Conservation (phyloP, 1,140 invertebrate genomes). For the Acyrthosiphon pisum region DNA sequence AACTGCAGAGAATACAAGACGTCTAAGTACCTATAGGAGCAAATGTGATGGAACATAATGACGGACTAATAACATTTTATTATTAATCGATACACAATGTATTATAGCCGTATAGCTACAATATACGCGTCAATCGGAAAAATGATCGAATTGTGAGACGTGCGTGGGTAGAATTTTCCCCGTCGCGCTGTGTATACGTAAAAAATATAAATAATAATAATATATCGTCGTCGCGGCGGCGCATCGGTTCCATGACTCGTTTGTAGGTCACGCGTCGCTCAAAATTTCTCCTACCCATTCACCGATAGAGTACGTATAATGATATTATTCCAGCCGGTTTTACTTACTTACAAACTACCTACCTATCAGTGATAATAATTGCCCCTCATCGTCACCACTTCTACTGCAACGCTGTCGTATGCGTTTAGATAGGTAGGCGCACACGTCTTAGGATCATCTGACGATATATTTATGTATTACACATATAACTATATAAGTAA, state of each 20-base stretch:
- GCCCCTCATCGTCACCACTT: background rate
- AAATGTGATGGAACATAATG: background rate
- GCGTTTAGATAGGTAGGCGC: background rate
- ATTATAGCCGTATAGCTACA: too few species aligned
- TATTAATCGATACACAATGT: background rate
- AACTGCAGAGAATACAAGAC: too few species aligned
- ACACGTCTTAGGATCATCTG: background rate
- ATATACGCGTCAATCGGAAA: background rate
- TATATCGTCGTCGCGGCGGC: background rate
- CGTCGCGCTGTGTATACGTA: background rate
- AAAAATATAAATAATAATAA: background rate
- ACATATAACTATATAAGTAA: background rate
- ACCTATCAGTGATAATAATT: background rate
- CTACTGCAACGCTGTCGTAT: background rate
- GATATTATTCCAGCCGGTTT: background rate
- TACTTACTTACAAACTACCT: background rate
- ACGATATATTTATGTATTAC: background rate
- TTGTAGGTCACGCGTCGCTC: conserved; percentile 38
- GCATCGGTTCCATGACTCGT: conserved; percentile 46
- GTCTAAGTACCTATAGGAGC: background rate
- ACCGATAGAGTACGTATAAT: conserved; percentile 4
- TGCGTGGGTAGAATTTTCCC: conserved; percentile 6
- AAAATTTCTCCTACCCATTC: conserved; percentile 37
- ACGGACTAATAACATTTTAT: background rate
- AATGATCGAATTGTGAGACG: background rate